Conservation (phyloP, 2,797 vertebrate genomes). For the Todus mexicanus region DNA sequence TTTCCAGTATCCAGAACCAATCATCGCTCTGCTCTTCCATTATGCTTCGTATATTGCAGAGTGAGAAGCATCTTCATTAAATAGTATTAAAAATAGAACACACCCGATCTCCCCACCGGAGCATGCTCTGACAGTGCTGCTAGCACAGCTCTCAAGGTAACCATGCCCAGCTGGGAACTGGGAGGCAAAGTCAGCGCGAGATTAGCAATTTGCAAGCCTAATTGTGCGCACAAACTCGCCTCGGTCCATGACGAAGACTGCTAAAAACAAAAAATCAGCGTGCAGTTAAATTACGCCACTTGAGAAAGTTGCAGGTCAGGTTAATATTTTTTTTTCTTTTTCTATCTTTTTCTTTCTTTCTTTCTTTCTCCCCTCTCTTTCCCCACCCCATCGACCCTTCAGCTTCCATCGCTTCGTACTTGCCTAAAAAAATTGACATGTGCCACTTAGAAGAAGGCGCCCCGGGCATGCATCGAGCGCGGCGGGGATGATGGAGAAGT, state of each 20-base stretch:
- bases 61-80: constrained; percentile 75
- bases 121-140: constrained; percentile 66
- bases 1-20: constrained; percentile 70
- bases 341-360: no score
- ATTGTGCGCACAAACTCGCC: constrained; percentile 52
- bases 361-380: no score
- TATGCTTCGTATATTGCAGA: constrained; percentile 66
- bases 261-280: constrained; percentile 44
- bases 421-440: constrained; percentile 14
- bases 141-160: constrained; percentile 73
- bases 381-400: background rate
- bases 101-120: constrained; percentile 68
- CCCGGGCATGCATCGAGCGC: background rate
- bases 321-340: background rate
- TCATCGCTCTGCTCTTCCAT: constrained; percentile 69
- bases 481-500: background rate
- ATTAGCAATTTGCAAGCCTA: constrained; percentile 63
- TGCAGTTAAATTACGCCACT: constrained; percentile 40
- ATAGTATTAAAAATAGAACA: constrained; percentile 75
- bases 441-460: background rate
- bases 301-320: constrained; percentile 42
- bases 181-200: constrained; percentile 63
- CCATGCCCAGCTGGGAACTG: constrained; percentile 64
- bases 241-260: constrained; percentile 30
- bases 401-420: constrained; percentile 4